These are phyloP conservation scores for Tricholauxania praeusta DNA, from an alignment of 2,888 invertebrate genomes.

Conservation along the genomic window DNA sequence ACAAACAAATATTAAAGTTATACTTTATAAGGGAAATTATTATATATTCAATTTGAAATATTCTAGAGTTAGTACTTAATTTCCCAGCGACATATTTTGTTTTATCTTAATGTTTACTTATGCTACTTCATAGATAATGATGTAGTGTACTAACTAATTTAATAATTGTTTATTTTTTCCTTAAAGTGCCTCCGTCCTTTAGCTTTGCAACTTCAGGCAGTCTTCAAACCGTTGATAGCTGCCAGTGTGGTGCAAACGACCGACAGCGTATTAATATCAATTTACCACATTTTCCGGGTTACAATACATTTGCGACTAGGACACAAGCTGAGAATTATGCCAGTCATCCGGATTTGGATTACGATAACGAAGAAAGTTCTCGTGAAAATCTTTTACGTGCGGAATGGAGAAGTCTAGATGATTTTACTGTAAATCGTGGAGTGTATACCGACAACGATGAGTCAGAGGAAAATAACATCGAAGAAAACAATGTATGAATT, in stretches of 20 bases:
- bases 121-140: no score
- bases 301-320: constrained; percentile 54
- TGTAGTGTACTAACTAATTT: not conserved
- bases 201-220: constrained; percentile 62
- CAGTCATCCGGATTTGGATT: constrained; percentile 55
- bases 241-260: constrained; percentile 34
- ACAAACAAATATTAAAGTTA: no score
- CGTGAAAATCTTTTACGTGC: constrained; percentile 55
- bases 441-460: no score
- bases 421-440: constrained; percentile 49
- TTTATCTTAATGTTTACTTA: no score
- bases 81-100: no score
- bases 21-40: no score
- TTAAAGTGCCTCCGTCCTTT: constrained; percentile 60
- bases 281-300: constrained; percentile 59
- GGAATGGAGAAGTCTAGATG: constrained; percentile 58
- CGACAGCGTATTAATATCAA: constrained; percentile 54
- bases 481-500: no score
- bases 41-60: no score
- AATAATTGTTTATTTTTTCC: not conserved
- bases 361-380: constrained; percentile 54
- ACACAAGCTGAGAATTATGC: constrained; percentile 53
- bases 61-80: no score
- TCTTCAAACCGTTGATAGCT: constrained; percentile 54
- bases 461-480: no score